These are phyloP conservation scores for Carapus acus DNA, from an alignment of 2,797 vertebrate species.

Conservation along the genomic window DNA sequence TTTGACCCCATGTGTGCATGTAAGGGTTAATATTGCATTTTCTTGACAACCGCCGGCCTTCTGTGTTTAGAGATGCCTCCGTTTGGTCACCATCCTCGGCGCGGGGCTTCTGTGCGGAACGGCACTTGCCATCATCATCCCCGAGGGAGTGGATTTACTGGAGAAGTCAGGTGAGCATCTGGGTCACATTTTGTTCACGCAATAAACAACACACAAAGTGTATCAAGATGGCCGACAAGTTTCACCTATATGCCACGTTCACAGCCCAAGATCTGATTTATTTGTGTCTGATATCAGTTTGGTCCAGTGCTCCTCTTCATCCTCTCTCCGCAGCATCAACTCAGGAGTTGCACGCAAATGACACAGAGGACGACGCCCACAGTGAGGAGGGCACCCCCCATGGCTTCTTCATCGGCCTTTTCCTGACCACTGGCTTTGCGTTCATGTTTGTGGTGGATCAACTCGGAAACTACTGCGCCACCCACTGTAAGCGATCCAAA, in stretches of 20 bases:
- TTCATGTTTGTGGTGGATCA: constrained; percentile 82
- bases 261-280: background rate
- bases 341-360: constrained; percentile 3
- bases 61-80: constrained; percentile 72
- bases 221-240: too few species aligned
- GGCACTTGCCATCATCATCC: constrained; percentile 69
- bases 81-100: constrained; percentile 70
- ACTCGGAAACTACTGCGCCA: constrained; percentile 65
- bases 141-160: constrained; percentile 71
- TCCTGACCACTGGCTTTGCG: constrained; percentile 73
- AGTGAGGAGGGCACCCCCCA: constrained; percentile 42
- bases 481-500: constrained; percentile 48
- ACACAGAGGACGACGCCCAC: constrained; percentile 23
- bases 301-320: constrained; percentile 34
- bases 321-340: constrained; percentile 44
- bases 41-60: too few species aligned
- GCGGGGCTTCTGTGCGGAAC: constrained; percentile 72
- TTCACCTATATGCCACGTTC: too few species aligned
- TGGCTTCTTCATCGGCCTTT: constrained; percentile 69
- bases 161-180: constrained; percentile 56
- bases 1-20: too few species aligned
- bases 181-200: background rate
- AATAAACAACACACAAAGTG: too few species aligned
- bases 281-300: constrained; percentile 20
- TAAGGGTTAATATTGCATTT: too few species aligned